Evolutionary conservation across 2,113 vertebrate species (phyloP), one percentile per base, ranked within the genome.

Genomic region (Eretmochelys imbricata): DNA sequence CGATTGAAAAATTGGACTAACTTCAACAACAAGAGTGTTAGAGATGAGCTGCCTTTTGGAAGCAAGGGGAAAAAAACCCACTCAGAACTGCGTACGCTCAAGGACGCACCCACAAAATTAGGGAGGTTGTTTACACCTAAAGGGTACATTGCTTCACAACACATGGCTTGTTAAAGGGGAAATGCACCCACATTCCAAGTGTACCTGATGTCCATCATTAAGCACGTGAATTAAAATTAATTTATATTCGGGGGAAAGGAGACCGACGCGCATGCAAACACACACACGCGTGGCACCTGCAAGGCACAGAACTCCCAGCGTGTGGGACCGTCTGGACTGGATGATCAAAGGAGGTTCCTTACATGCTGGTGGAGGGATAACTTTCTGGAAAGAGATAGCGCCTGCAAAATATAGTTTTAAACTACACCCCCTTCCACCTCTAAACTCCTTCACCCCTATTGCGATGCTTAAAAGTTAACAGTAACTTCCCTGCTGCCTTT

Each of bases 1-100:
- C 91, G 93, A 96, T 97, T 93, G 97, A 98, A 97, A 96, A 94
- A 95, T 48, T 29, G 89, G 96, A 89, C 95, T 72, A 88, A 85
- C 93, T 97, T 95, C 75, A 89, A 89, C 94, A 96, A 95, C 85
- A 55, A 6, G 85, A 16, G 95, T 5, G 48, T 83, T 27, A 75
- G 90, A 82, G 86, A 91, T 8, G 81, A 93, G 89, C 65, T 1
- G 96, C 91, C 76, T 69, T 6, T 22, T 4, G 80, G 54, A 19
- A 0, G 8, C 24, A 5, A 17, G 46, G 79, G 14, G 31, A 8
- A 22, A 9, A 25, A 76, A 49, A 3, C n/a, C 62, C 16, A 14
- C 38, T 38, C 22, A 22, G 38, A 27, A 25, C 12, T 7, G 35
- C 31, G 12, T 13, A 19, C 16, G 8, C 29, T 31, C 31, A 65